Base-by-base conservation (phyloP, 2,113 vertebrate genomes). In the Otus sunia region DNA sequence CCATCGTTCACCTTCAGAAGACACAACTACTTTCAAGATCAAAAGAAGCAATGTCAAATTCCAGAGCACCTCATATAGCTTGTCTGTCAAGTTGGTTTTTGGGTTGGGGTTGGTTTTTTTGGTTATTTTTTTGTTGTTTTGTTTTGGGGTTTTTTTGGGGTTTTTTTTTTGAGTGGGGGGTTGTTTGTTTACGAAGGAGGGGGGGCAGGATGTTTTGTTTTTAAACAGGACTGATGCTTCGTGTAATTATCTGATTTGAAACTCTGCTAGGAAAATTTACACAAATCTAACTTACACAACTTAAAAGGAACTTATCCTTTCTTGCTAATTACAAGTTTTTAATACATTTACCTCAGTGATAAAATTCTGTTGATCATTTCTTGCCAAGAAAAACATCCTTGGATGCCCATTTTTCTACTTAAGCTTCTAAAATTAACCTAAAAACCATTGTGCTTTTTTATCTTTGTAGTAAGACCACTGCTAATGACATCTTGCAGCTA, bases 381-480 rank as follows among this genome's bases (percentile, higher is more conserved):
- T 88, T 87, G 94, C 90, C 95, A 97, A 97, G 37, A 23, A 64
- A 97, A 96, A 95, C 43, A 95, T 76, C 55, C 36, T 86, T 14
- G 5, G 50, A 36, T 94, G 91, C 86, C 75, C 90, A 90, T 87
- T 93, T 97, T 58, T 92, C 53, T 94, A 97, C 96, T 97, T 96
- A 97, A 75, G 68, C 34, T 92, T 94, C 95, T 92, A 95, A 93
- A 96, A 96, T 88, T 92, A 97, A 79, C 72, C 91, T 92, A 76
- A 92, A 95, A 96, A 84, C 27, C 12, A 5, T 74, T 91, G 68
- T 72, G 56, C 43, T 88, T 94, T 91, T 90, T 75, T 83, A 95
- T 96, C 80, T 78, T 73, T 86, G 26, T 60, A 81, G 90, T 23
- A 86, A 53, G 68, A 69, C 62, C 50, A 75, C 9, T 81, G 80